A percentile compares a stretch with the other conserved stretches of the same genome.
Evolutionary conservation across 2,113 vertebrate genomes (phyloP).

Genomic region (Dasyurus viverrinus): DNA sequence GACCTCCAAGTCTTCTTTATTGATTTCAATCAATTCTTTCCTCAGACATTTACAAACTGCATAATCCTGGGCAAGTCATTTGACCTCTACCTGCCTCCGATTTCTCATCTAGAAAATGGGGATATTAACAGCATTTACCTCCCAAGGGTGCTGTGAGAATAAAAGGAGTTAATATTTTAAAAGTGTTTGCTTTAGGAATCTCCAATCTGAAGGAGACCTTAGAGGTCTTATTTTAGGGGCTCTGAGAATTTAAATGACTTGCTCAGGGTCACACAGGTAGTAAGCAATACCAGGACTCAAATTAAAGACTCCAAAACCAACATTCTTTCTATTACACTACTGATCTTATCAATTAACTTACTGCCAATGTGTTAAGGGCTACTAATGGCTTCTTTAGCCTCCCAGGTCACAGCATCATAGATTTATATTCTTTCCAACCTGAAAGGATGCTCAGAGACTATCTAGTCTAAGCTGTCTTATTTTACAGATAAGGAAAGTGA

Average conservation of each 20-base stretch:
- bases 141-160: not conserved
- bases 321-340: not conserved
- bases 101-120: not conserved
- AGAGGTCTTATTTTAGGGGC: not conserved
- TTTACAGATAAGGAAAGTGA: not conserved
- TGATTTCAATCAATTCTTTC: not conserved
- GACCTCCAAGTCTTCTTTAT: not conserved
- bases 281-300: not conserved
- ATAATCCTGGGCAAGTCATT: not conserved
- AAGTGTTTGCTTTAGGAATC: not conserved
- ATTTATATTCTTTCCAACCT: not conserved
- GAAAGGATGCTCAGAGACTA: not conserved
- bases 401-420: not conserved
- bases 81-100: not conserved
- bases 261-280: not conserved
- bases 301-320: not conserved
- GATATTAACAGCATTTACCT: not conserved
- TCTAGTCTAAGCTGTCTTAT: not conserved
- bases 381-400: not conserved
- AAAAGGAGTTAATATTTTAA: not conserved
- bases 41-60: not conserved
- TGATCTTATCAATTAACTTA: not conserved
- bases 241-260: not conserved
- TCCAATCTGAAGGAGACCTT: not conserved
- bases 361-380: not conserved